Conservation (phyloP, 2,888 invertebrate species). For the Coelopa pilipes region DNA sequence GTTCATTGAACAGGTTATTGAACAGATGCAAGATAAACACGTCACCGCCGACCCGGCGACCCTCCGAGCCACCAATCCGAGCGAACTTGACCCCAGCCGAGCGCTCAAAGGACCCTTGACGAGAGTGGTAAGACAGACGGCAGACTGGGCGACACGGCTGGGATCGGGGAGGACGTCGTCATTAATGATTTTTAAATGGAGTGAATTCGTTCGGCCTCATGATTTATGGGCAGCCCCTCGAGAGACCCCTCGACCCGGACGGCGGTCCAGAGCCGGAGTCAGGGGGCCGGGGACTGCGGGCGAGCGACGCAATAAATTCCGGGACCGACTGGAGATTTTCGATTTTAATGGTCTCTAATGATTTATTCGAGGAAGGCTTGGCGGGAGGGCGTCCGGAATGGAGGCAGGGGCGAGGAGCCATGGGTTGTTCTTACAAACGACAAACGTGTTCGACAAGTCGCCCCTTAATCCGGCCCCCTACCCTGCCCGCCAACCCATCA, state of each 20-base stretch:
- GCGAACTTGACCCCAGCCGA: not conserved
- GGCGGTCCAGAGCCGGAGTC: no score
- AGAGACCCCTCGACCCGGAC: no score
- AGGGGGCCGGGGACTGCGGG: not conserved
- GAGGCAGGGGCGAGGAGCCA: not conserved
- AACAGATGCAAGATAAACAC: conserved; percentile 11
- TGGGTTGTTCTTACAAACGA: not conserved
- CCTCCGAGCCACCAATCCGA: not conserved
- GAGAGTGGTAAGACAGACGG: not conserved
- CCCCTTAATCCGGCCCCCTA: no score
- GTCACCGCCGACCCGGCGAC: not conserved
- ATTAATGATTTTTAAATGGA: conserved; percentile 11
- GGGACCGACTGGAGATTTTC: not conserved
- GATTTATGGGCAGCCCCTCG: not conserved
- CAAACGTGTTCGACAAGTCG: not conserved
- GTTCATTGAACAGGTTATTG: conserved; percentile 12
- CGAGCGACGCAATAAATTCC: not conserved
- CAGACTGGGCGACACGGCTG: not conserved
- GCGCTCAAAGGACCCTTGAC: no score
- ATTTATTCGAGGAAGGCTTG: conserved; percentile 3
- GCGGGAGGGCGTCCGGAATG: no score
- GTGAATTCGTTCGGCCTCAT: not conserved
- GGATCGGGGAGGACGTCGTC: not conserved
- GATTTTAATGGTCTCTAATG: conserved; percentile 15
- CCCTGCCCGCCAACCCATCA: no score